Conservation (phyloP, 2,888 invertebrate species). For the Listrodromus nycthemerus region DNA sequence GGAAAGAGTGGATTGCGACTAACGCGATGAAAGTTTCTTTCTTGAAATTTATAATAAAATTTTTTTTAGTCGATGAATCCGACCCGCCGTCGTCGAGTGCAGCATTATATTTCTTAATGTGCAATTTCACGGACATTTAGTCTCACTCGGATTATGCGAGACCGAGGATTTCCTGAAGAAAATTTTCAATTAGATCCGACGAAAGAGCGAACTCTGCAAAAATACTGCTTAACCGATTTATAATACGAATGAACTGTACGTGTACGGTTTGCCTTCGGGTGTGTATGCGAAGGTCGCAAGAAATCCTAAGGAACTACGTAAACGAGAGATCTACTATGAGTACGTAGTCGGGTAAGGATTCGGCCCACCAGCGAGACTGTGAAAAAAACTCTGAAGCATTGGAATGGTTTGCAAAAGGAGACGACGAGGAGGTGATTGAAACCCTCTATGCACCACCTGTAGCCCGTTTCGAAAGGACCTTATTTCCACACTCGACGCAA, state of each 20-base stretch:
- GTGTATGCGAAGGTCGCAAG: slow-evolving; percentile 27
- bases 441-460: slow-evolving; percentile 67
- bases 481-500: neutral
- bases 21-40: slow-evolving; percentile 43
- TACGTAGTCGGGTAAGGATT: neutral
- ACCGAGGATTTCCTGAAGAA: slow-evolving; percentile 16
- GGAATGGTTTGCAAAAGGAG: slow-evolving; percentile 54
- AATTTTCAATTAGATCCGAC: slow-evolving; percentile 28
- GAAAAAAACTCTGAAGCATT: slow-evolving; percentile 58
- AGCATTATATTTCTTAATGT: slow-evolving; percentile 12
- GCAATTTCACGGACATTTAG: slow-evolving; percentile 36
- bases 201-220: slow-evolving; percentile 6
- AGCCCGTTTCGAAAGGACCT: slow-evolving; percentile 61
- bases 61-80: neutral
- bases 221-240: slow-evolving; percentile 23
- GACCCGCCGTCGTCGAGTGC: neutral
- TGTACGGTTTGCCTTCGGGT: neutral
- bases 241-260: slow-evolving; percentile 15
- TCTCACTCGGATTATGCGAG: slow-evolving; percentile 7
- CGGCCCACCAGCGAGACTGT: slow-evolving; percentile 23
- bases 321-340: slow-evolving; percentile 23
- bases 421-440: slow-evolving; percentile 45
- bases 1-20: slow-evolving; percentile 21
- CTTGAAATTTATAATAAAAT: neutral
- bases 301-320: slow-evolving; percentile 53